Base-by-base conservation (phyloP, 1,140 invertebrate species). In the Thrips palmi region DNA sequence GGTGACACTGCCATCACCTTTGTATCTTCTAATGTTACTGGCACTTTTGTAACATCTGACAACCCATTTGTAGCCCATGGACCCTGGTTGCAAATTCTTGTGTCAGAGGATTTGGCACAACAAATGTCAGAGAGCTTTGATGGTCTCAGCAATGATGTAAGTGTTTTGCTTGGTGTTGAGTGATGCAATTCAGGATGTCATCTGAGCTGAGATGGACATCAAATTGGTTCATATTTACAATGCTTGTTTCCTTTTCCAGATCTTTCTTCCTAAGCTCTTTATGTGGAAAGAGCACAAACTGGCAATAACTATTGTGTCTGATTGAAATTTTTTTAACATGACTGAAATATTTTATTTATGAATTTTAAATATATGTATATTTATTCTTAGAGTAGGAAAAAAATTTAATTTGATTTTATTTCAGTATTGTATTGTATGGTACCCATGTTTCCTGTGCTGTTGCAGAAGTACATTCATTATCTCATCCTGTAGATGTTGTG, bases 1-100 rank as follows among this genome's bases (percentile, higher is more conserved):
- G 74, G 74, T 21, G 70, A 77, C 47, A 64, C 70, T 1, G 80
- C 79, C 0, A 70, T 88, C 11, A 88, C 84, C 11, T 59, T 89
- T 45, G 74, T 88, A 11, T 70, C 82, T 3, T 59, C 72, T 11
- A 64, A 67, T 32, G 81, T 88, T 1, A 70, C 68, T 5, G 84
- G 83, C 20, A 77, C 79, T 14, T 65, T 81, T 45, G 81, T 77
- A 1, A 66, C 67, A 40, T 49, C 59, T n/a, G 67, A 73, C 37
- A 63, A 69, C 45, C 84, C 82, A 1, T 85, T 74, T 54, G 81
- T 75, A 3, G 64, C 70, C 22, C 68, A 71, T 51, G 80, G 78
- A 1, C 58, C 59, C 24, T 88, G 84, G 83, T 57, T 87, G 15
- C 83, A 89, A 60, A 73, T 86, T 11, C 52, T 65, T 4, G 58